Percentiles rank a stretch among this genome's conserved stretches.
Evolutionary conservation across 2,888 invertebrate species (phyloP).

Genomic region (Brenthis hecate): DNA sequence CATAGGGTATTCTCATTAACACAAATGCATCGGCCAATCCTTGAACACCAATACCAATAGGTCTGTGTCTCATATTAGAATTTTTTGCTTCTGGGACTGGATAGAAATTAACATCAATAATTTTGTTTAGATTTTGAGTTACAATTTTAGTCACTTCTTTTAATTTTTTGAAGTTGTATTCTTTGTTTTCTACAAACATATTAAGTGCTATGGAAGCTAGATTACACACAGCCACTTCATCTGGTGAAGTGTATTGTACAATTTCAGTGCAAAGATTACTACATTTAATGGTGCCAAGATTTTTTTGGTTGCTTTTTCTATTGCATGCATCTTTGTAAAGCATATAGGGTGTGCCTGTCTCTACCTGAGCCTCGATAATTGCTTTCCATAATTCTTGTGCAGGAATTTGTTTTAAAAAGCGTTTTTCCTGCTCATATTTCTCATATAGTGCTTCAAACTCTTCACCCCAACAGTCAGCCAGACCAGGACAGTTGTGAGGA

Average conservation of each 20-base stretch:
- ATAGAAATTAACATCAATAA: conserved; percentile 98
- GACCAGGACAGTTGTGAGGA: conserved; percentile 94
- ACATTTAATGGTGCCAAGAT: conserved; percentile 98
- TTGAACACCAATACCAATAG: conserved; percentile 97
- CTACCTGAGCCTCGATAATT: conserved; percentile 96
- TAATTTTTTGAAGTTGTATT: conserved; percentile 93
- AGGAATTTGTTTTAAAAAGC: conserved; percentile 85
- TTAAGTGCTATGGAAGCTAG: conserved; percentile 98
- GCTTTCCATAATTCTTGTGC: conserved; percentile 97
- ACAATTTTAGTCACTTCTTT: conserved; percentile 93
- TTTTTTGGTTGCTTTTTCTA: conserved; percentile 98
- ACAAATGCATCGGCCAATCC: conserved; percentile 98
- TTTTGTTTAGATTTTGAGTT: conserved; percentile 96
- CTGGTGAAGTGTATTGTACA: conserved; percentile 94
- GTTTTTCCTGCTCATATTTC: conserved; percentile 91
- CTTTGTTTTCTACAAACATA: conserved; percentile 93
- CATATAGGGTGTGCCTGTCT: conserved; percentile 99
- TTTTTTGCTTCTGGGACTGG: conserved; percentile 93
- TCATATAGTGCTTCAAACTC: conserved; percentile 95
- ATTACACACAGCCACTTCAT: conserved; percentile 99
- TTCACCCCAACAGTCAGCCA: conserved; percentile 96
- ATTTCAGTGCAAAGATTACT: conserved; percentile 99
- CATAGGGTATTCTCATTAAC: conserved; percentile 95
- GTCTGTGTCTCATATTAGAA: conserved; percentile 94
- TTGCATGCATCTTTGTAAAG: conserved; percentile 98